Evolutionary conservation across 2,113 vertebrate genomes (phyloP), one percentile per base, ranked within the genome.

Genomic region (Oreochromis spilurus): DNA sequence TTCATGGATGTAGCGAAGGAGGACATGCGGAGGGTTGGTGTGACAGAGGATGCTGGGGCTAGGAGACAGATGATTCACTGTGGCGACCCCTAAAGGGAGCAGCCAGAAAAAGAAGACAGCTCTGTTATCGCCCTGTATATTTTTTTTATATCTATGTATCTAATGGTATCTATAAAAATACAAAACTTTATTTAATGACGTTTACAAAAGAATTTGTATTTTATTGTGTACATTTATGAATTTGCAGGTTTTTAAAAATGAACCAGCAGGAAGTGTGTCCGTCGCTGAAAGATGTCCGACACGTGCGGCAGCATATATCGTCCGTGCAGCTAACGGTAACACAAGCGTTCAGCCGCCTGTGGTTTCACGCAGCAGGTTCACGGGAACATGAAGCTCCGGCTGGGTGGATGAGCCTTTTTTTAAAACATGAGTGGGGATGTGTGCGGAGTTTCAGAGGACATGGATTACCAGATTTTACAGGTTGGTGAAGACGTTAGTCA

Each of bases 391-490:
- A 81, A 48, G 2, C 62, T 2, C 21, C 3, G 4, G n/a, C 17
- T 50, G 70, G 4, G 19, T 52, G 40, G 31, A 70, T 82, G 77
- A 84, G 24, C 54, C 17, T 7, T 14, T 70, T 70, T 70, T 14
- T 0, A 2, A 21, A 88, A 78, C 40, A 87, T 77, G 83, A 93
- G 83, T 58, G 50, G 79, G 43, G 6, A 38, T 84, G 8, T 58
- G 40, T 53, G 19, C 9, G 79, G 70, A 57, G 52, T 60, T 57
- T 53, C 40, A 17, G 84, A 82, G 48, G 87, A 79, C 82, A 95
- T 95, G 93, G 93, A 96, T 84, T 67, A 87, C 87, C 93, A 91
- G 8, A 88, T 94, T 53, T 60, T 86, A 29, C 87, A 91, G 93
- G 96, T 96, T 29, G 65, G 93, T 62, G 4, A 6, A 38, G 45